Evolutionary conservation across 2,113 vertebrate species (phyloP).

Genomic region (Cairina moschata): DNA sequence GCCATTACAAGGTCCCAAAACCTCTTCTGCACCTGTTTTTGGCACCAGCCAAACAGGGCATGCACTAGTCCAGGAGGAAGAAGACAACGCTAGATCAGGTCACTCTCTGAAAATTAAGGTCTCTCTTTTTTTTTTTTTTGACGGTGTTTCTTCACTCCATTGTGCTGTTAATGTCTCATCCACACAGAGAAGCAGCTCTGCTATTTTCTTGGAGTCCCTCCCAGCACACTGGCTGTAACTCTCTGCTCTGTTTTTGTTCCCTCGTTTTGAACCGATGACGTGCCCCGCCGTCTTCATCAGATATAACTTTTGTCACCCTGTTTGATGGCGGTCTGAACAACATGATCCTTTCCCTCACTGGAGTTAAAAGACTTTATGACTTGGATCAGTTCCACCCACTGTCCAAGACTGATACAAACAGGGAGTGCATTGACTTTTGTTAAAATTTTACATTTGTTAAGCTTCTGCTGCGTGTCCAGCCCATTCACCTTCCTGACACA

Average conservation of each 20-base stretch:
- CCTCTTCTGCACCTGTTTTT: not conserved
- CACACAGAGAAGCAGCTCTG: not conserved
- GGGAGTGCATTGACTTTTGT: not conserved
- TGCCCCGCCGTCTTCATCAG: not conserved
- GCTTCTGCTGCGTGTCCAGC: not conserved
- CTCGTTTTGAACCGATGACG: not conserved
- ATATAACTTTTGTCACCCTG: not conserved
- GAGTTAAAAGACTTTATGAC: not conserved
- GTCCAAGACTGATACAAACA: not conserved
- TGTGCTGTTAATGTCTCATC: not conserved
- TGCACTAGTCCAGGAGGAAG: not conserved
- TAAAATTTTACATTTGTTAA: not conserved
- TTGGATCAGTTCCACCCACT: not conserved
- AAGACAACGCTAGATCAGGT: not conserved
- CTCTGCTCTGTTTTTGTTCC: constrained; percentile 8
- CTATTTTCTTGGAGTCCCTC: not conserved
- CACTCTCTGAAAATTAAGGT: not conserved
- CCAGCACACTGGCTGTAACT: not conserved
- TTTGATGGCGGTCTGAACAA: not conserved
- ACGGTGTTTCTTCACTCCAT: not conserved
- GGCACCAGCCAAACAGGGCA: not conserved
- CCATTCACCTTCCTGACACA: not conserved
- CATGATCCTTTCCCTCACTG: not conserved
- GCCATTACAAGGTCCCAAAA: not conserved
- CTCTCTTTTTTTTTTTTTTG: not conserved